A percentile compares a stretch with the other conserved stretches of the same genome.
Conservation (phyloP, 2,888 invertebrate species). For the Bugulina stolonifera region DNA sequence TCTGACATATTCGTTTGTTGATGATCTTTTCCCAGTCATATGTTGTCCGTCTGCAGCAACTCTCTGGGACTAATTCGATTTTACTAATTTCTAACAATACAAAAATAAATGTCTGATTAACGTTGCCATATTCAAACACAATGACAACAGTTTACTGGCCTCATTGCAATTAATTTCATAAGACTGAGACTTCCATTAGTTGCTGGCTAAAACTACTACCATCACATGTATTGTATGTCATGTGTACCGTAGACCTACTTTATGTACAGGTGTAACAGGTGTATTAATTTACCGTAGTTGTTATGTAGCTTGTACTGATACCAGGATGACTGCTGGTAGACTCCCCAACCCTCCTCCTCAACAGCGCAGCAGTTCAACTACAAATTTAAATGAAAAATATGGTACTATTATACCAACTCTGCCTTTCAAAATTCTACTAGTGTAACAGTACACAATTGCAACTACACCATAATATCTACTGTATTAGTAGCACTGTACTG, state of each 20-base stretch:
- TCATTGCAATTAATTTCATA: too few species aligned
- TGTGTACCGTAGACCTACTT: too few species aligned
- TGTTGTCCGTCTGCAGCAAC: constrained; percentile 7
- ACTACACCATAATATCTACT: background rate
- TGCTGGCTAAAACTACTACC: too few species aligned
- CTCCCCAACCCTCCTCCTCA: constrained; percentile 14
- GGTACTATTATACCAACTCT: background rate
- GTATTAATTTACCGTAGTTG: constrained; percentile 21
- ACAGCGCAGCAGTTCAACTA: constrained; percentile 27
- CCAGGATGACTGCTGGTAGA: constrained; percentile 24
- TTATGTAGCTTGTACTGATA: constrained; percentile 26
- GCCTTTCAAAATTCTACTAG: background rate
- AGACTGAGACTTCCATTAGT: too few species aligned
- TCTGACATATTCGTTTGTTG: constrained; percentile 22
- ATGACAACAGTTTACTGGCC: too few species aligned
- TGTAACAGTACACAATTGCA: background rate
- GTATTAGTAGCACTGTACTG: too few species aligned
- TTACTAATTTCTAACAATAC: constrained; percentile 13
- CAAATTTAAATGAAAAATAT: background rate
- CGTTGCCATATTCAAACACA: too few species aligned
- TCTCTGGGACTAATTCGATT: constrained; percentile 20
- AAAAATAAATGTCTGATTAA: too few species aligned
- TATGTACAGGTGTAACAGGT: too few species aligned
- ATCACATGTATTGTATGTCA: too few species aligned
- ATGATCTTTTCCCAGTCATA: constrained; percentile 22